Percentiles rank a stretch among this genome's conserved stretches.
Conservation (phyloP, 1,140 invertebrate species). For the Zaprionus taronus region DNA sequence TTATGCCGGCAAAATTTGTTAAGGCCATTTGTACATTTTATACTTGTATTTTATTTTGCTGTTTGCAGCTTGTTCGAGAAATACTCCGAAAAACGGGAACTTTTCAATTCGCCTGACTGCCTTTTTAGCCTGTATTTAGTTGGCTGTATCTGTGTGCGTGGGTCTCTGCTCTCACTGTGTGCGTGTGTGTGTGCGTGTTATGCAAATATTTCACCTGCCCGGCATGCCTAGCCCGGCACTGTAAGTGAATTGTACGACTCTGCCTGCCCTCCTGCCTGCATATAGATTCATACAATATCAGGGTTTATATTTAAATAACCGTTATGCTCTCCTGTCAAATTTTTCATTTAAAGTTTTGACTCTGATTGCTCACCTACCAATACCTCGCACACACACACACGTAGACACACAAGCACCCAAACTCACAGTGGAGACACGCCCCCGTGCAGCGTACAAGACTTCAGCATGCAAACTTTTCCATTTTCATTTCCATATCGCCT, state of each 20-base stretch:
- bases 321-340: conserved; percentile 75
- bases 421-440: neutral
- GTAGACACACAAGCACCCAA: neutral
- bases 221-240: conserved; percentile 12
- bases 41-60: conserved; percentile 27
- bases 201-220: conserved; percentile 33
- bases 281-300: conserved; percentile 6
- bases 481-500: conserved; percentile 67
- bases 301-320: conserved; percentile 72
- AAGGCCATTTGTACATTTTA: conserved; percentile 37
- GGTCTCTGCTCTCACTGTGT: neutral
- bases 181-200: conserved; percentile 20
- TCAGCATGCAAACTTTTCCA: conserved; percentile 56
- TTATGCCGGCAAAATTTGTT: conserved; percentile 37
- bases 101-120: conserved; percentile 40
- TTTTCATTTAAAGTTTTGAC: conserved; percentile 76
- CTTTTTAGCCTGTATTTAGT: conserved; percentile 29
- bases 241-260: conserved; percentile 26
- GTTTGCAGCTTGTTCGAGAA: conserved; percentile 37
- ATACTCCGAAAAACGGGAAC: conserved; percentile 17
- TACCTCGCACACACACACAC: neutral
- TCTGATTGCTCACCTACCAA: conserved; percentile 18
- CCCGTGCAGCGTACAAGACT: conserved; percentile 23
- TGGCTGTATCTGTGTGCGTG: conserved; percentile 1
- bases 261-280: neutral